Conservation (phyloP, 2,797 vertebrate genomes). For the Nannoperca obscura region DNA sequence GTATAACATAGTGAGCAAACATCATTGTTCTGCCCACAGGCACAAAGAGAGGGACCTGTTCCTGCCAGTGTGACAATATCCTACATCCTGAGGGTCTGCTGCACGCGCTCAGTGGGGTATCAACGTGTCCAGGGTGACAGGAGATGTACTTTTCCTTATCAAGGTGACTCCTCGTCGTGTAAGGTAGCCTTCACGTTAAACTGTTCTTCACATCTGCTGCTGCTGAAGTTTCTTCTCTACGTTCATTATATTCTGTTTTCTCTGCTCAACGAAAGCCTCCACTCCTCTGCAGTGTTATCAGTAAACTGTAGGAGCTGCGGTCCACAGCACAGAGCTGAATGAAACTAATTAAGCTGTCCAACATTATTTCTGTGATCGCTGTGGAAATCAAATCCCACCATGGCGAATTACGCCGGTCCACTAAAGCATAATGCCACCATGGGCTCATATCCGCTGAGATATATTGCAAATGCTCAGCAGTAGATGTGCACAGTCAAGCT, state of each 20-base stretch:
- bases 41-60: not conserved
- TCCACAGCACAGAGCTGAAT: constrained; percentile 22
- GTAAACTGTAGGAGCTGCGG: not conserved
- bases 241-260: constrained; percentile 20
- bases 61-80: constrained; percentile 9
- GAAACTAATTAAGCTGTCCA: constrained; percentile 60
- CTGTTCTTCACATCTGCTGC: not conserved
- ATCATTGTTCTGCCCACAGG: not conserved
- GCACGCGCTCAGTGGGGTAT: constrained; percentile 16
- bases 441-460: constrained; percentile 30
- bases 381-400: constrained; percentile 57
- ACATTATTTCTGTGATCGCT: constrained; percentile 51
- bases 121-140: constrained; percentile 1
- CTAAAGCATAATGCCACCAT: constrained; percentile 11
- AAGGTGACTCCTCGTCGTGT: constrained; percentile 15
- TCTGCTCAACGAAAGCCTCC: not conserved
- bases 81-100: not conserved
- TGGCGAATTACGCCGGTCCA: constrained; percentile 36
- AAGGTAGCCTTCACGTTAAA: not conserved
- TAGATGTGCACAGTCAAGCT: not conserved
- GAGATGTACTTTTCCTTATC: constrained; percentile 4
- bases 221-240: not conserved
- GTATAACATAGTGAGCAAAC: constrained; percentile 5
- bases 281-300: constrained; percentile 22
- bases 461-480: constrained; percentile 17